Evolutionary conservation across 1,140 invertebrate species (phyloP), one percentile per base, ranked within the genome.

Genomic region (Drosophila orosa): DNA sequence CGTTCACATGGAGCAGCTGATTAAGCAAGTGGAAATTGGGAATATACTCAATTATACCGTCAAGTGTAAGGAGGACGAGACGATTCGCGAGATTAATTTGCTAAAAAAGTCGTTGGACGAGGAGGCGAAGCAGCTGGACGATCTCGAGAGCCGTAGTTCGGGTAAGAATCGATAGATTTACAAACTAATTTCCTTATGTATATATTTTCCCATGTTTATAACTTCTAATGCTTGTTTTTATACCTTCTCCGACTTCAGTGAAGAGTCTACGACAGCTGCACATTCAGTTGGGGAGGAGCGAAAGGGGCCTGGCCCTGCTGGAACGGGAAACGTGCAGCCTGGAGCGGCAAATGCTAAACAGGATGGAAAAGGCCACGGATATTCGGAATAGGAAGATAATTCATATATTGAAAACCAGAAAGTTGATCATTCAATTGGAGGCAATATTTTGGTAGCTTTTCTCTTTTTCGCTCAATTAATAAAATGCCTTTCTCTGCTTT

Each of bases 41-140:
- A 24, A 54, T 3, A 35, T 54, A 8, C 19, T 54, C 19, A 35
- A 15, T 10, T 54, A 35, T 54, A 10, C 50, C 1, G 50, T 54
- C 2, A 54, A 24, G 8, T 35, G 19, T 15, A 54, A 54, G 31
- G 50, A 54, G 54, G 54, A 56, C 4, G 10, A 56, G 22, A 56
- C 33, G 1, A 0, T 39, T 0, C 33, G 31, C 13, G 50, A 54
- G 33, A 22, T 54, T 10, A n/a, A 8, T n/a, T 3, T 6, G 3
- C 5, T 54, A 13, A 35, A 3, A 33, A 3, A n/a, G 2, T 8
- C 29, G 13, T 35, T 24, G 7, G 6, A 17, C 12, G 3, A 40
- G 9, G 31, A 39, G 33, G 9, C 33, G 9, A 17, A 40, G 33
- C 22, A 56, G 15, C 31, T 56, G 0, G 54, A 56, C 15, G 0